phyloP scores from a whole-genome alignment of 2,888 invertebrate species.

The Microplitis deprimator region DNA sequence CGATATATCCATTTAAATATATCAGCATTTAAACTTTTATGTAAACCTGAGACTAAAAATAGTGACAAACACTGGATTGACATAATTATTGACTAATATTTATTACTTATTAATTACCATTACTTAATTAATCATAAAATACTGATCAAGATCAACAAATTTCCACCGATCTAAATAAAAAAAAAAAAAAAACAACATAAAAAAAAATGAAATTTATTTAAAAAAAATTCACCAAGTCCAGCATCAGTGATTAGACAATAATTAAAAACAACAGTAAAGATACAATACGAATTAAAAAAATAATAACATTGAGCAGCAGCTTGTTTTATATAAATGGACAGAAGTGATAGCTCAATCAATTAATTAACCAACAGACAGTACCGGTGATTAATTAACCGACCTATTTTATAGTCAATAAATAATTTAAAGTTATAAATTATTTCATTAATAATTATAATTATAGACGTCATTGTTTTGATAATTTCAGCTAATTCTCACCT shows the following conservation, averaged over 20 bases:
- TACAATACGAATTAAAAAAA: not conserved
- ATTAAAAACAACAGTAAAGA: not conserved
- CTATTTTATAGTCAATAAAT: not conserved
- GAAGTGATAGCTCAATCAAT: constrained; percentile 5
- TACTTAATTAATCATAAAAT: not conserved
- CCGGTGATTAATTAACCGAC: too few species aligned
- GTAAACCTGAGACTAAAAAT: not conserved
- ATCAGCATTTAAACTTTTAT: not conserved
- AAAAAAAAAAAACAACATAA: not conserved
- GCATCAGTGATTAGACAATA: not conserved
- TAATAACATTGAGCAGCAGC: not conserved
- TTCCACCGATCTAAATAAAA: not conserved
- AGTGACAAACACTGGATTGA: constrained; percentile 1
- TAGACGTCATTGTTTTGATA: not conserved
- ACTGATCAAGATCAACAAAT: not conserved
- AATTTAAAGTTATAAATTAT: not conserved
- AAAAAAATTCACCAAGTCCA: not conserved
- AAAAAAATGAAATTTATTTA: not conserved
- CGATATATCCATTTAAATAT: not conserved
- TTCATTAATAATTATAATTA: not conserved
- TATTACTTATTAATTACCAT: not conserved
- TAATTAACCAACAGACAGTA: not conserved
- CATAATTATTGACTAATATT: constrained; percentile 1
- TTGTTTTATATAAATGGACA: constrained; percentile 15
- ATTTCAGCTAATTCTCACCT: constrained; percentile 73